phyloP scores from a whole-genome alignment of 2,113 vertebrate species.

The Dromaius novaehollandiae region DNA sequence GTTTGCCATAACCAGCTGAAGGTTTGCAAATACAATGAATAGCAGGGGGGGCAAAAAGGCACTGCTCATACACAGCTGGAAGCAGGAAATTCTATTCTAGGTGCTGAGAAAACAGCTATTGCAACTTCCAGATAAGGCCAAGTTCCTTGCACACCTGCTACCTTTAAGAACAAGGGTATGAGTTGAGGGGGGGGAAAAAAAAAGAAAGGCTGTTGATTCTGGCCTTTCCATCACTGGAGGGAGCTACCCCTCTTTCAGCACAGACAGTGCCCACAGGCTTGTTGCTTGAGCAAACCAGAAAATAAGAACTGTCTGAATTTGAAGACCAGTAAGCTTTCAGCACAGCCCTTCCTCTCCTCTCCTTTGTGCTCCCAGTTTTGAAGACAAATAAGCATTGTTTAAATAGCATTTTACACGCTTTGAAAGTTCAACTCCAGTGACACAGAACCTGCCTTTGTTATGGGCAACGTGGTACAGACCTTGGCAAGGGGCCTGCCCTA shows the following conservation, averaged over 20 bases:
- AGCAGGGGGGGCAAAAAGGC: accelerated
- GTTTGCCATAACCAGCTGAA: not conserved
- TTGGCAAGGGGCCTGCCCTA: not conserved
- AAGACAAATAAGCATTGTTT: not conserved
- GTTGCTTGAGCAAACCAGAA: not conserved
- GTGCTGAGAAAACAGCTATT: not conserved
- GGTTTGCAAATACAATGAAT: not conserved
- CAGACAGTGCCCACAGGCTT: not conserved
- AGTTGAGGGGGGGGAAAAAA: not conserved
- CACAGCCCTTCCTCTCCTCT: not conserved
- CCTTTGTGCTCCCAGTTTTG: not conserved
- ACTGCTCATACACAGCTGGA: not conserved
- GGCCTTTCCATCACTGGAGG: not conserved
- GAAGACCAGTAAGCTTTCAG: not conserved
- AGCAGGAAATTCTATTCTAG: not conserved
- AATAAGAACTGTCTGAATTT: not conserved
- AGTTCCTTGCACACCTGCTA: not conserved
- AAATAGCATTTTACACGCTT: not conserved
- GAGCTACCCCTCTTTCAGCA: not conserved
- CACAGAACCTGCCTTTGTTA: not conserved
- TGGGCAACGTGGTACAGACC: not conserved
- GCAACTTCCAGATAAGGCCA: not conserved
- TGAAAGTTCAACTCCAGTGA: not conserved
- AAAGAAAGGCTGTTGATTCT: not conserved
- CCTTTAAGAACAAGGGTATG: not conserved